Evolutionary conservation across 2,113 vertebrate species (phyloP), one percentile per base, ranked within the genome.

Genomic region (Nesoenas mayeri): DNA sequence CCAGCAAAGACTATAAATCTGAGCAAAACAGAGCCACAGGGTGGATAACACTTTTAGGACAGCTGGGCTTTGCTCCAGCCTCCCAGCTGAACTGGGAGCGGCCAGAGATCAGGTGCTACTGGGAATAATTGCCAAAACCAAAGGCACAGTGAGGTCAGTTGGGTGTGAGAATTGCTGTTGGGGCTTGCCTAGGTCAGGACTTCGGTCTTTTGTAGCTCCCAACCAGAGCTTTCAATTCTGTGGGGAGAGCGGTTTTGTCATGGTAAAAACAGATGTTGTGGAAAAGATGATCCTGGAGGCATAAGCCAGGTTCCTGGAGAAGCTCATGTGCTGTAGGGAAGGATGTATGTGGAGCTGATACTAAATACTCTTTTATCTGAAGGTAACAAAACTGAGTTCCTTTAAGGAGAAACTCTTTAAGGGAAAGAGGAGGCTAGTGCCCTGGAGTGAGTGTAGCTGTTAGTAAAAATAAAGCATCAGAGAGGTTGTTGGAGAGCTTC

Each of bases 31-130:
- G 60, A 80, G 44, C 40, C 31, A 54, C 10, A 31, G 34, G 3
- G 10, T 32, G 48, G 31, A 72, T 58, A 48, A 36, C 0, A 4
- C 15, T 67, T 79, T 73, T 18, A 71, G 60, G 75, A 71, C 64
- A 88, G 21, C 48, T 85, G 65, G 91, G 79, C 62, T 90, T 84
- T 81, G 29, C 65, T 96, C 85, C 92, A 96, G 54, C 77, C 62
- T 92, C 42, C 28, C 86, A 89, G 88, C 62, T 94, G 73, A 87
- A 84, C 57, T 57, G 36, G 69, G 61, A 94, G 70, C 4, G 1
- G 50, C 9, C 79, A 94, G 61, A 80, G 44, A 79, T 85, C 85
- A 93, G 77, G 77, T 93, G 86, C 73, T 91, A n/a, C 66, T 34
- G 42, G 69, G 69, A 83, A 44, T 71, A 93, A 91, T 26, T 86